These are phyloP conservation scores for Gracilinanus agilis DNA, from an alignment of 2,113 vertebrate genomes.

Conservation along the genomic window DNA sequence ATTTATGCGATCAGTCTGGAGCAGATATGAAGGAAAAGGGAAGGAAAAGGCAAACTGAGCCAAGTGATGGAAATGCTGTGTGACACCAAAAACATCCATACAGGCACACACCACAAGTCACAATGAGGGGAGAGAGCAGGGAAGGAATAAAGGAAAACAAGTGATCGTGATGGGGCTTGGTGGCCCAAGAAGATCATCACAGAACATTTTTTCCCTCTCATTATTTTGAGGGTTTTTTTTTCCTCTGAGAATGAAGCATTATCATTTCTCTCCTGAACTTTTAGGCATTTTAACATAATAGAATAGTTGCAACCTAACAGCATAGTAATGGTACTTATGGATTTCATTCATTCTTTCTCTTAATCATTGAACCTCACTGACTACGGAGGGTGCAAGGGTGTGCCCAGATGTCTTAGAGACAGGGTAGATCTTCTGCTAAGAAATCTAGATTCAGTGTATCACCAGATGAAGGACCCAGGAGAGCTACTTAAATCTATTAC, in stretches of 20 bases:
- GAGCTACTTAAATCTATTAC: neutral
- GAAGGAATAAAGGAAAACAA: conserved; percentile 70
- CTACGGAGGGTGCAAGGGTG: neutral
- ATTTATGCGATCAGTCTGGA: conserved; percentile 93
- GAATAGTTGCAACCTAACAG: neutral
- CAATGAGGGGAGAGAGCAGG: conserved; percentile 47
- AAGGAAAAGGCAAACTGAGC: conserved; percentile 88
- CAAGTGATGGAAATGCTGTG: conserved; percentile 81
- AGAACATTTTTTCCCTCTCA: neutral
- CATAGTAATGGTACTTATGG: neutral
- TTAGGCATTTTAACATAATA: neutral
- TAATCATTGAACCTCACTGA: neutral
- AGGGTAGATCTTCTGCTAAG: neutral
- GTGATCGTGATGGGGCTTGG: conserved; percentile 61
- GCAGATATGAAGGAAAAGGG: conserved; percentile 88
- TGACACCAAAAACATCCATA: conserved; percentile 69
- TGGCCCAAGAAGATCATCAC: neutral
- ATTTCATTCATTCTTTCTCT: neutral
- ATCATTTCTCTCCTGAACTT: neutral
- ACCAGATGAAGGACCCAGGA: neutral
- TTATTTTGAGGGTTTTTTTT: neutral
- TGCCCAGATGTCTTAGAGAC: neutral
- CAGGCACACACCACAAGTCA: conserved; percentile 54
- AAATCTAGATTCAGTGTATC: neutral
- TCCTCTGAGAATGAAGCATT: neutral